These are phyloP conservation scores for Catharus ustulatus DNA, from an alignment of 2,797 vertebrate genomes.

Conservation along the genomic window DNA sequence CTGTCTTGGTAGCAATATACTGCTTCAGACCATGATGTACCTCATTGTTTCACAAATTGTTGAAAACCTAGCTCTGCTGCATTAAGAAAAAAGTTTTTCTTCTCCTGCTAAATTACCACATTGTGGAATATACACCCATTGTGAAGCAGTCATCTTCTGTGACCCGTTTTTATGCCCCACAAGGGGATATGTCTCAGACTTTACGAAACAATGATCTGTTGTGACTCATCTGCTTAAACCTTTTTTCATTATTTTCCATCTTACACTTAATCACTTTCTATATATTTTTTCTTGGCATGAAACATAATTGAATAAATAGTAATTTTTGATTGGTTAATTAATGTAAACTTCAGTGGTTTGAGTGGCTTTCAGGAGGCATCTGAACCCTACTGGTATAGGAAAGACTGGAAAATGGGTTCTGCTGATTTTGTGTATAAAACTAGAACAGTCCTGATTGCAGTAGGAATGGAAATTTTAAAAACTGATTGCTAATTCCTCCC, in stretches of 20 bases:
- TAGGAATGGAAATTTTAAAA: conserved; percentile 2
- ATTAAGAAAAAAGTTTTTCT: background rate
- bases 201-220: conserved; percentile 16
- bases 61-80: background rate
- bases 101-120: background rate
- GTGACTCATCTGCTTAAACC: conserved; percentile 1
- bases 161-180: background rate
- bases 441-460: background rate
- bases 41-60: background rate
- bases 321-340: background rate
- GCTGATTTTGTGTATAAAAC: background rate
- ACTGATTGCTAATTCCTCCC: conserved; percentile 2
- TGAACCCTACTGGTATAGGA: background rate
- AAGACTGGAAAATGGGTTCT: background rate
- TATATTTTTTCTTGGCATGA: background rate
- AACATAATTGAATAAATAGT: background rate
- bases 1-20: background rate
- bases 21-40: background rate
- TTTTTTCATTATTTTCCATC: background rate
- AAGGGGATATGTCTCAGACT: background rate
- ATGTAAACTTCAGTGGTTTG: background rate
- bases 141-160: background rate
- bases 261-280: background rate
- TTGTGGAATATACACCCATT: background rate
- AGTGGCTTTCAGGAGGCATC: background rate